Percentiles rank a stretch among this genome's conserved stretches.
Conservation (phyloP, 2,797 vertebrate genomes). For the Lithobates sylvaticus region DNA sequence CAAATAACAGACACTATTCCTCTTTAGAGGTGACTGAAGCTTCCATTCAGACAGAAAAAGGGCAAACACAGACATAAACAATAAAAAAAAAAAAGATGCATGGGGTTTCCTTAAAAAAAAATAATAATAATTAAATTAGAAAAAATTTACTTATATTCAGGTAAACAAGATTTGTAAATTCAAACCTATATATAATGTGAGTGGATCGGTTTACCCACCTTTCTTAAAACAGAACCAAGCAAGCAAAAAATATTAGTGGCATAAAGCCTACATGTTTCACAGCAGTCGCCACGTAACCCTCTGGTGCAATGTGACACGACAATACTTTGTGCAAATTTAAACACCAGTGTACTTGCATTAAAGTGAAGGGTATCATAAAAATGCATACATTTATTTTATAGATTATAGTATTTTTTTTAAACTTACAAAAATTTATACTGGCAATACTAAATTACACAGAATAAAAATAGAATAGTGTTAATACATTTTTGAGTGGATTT, state of each 20-base stretch:
- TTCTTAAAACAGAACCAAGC: constrained; percentile 69
- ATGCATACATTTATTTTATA: constrained; percentile 75
- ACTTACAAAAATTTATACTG: constrained; percentile 79
- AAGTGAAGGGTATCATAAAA: constrained; percentile 82
- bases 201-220: background rate
- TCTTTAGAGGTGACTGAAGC: too few species aligned
- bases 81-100: too few species aligned
- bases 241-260: constrained; percentile 69
- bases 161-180: constrained; percentile 15
- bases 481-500: constrained; percentile 75
- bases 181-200: constrained; percentile 4
- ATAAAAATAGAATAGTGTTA: constrained; percentile 83
- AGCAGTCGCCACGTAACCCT: constrained; percentile 77
- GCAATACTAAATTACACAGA: constrained; percentile 82
- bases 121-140: too few species aligned
- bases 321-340: constrained; percentile 91
- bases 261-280: constrained; percentile 73
- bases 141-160: background rate
- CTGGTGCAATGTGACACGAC: constrained; percentile 82
- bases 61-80: too few species aligned
- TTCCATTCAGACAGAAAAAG: too few species aligned
- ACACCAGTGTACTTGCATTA: constrained; percentile 92
- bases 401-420: constrained; percentile 75
- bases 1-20: too few species aligned
- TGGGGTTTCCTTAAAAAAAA: too few species aligned